Conservation (phyloP, 2,797 vertebrate genomes). For the Schizopygopsis malacanthus region DNA sequence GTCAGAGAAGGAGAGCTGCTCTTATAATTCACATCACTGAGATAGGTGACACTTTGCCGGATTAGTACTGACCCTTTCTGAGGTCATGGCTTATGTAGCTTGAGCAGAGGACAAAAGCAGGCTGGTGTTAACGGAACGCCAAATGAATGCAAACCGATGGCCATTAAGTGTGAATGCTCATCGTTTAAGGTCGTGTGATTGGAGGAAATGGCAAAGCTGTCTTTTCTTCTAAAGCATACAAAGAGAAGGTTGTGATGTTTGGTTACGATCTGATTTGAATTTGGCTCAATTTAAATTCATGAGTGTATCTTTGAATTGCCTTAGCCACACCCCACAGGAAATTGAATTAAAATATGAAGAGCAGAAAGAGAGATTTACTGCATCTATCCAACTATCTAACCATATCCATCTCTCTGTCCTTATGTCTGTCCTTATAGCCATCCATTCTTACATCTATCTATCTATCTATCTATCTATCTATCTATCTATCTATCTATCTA, state of each 20-base stretch:
- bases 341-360: too few species aligned
- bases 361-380: too few species aligned
- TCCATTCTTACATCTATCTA: too few species aligned
- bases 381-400: neutral
- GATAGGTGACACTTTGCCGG: conserved; percentile 29
- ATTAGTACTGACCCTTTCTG: conserved; percentile 33
- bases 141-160: neutral
- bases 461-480: too few species aligned
- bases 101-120: neutral
- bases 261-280: too few species aligned
- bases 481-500: too few species aligned
- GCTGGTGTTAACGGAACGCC: neutral
- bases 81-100: conserved; percentile 24
- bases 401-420: too few species aligned
- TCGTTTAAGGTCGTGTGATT: neutral
- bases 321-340: too few species aligned
- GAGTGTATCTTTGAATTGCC: too few species aligned
- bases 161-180: neutral
- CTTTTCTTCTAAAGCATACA: neutral
- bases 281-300: too few species aligned
- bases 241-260: neutral
- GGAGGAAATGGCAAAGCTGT: neutral
- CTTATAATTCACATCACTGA: conserved; percentile 48
- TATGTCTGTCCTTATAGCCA: too few species aligned
- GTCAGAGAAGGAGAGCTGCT: conserved; percentile 38